phyloP scores from a whole-genome alignment of 2,888 invertebrate species.

The Micoletzkya japonica region DNA sequence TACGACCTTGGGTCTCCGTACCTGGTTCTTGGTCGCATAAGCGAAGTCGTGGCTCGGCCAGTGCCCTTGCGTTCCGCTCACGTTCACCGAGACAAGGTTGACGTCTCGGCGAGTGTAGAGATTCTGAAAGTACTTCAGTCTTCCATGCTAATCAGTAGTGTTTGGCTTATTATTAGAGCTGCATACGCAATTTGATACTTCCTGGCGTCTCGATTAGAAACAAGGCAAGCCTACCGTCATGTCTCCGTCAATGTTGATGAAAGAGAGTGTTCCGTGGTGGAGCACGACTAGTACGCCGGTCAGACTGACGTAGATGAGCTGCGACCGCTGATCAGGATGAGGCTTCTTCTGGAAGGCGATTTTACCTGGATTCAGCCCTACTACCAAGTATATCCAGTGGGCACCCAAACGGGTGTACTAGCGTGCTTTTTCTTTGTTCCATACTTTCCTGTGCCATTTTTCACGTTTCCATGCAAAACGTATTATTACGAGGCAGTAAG shows the following conservation, averaged over 20 bases:
- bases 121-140: not conserved
- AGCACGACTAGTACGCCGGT: not conserved
- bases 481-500: no score
- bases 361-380: not conserved
- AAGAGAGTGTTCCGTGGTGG: not conserved
- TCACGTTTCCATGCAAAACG: no score
- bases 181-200: no score
- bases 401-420: not conserved
- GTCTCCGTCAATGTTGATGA: not conserved
- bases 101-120: not conserved
- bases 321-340: not conserved
- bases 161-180: no score
- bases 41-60: not conserved
- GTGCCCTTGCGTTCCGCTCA: not conserved
- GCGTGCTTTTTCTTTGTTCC: not conserved
- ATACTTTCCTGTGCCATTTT: no score
- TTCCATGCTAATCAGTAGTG: not conserved
- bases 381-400: not conserved
- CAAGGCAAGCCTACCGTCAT: not conserved
- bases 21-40: not conserved
- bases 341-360: not conserved
- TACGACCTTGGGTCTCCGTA: no score
- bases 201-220: no score
- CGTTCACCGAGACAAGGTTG: not conserved
- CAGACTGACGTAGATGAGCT: not conserved